Evolutionary conservation across 2,888 invertebrate species (phyloP).

Genomic region (Agrochola macilenta): DNA sequence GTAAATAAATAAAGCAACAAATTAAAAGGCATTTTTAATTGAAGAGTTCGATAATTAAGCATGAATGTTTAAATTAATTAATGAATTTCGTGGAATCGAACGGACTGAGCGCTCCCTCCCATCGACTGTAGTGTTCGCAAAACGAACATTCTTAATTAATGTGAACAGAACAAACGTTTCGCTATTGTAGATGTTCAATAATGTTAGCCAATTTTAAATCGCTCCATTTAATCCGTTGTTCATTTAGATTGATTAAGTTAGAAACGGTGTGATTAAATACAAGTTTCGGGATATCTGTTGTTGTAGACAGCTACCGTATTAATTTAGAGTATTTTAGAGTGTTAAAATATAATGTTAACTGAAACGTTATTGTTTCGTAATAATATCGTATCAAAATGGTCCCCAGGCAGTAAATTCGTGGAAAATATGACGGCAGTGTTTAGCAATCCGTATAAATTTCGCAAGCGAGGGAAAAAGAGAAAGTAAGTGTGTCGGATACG

Average conservation of each 20-base stretch:
- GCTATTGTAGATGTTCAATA: constrained; percentile 79
- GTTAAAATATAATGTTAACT: constrained; percentile 17
- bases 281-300: constrained; percentile 55
- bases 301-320: constrained; percentile 45
- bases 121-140: constrained; percentile 77
- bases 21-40: constrained; percentile 87
- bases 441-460: constrained; percentile 76
- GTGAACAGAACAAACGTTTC: constrained; percentile 82
- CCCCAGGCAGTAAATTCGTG: constrained; percentile 59
- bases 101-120: constrained; percentile 63
- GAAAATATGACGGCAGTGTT: constrained; percentile 70
- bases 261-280: constrained; percentile 63
- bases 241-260: constrained; percentile 71
- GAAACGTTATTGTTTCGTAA: constrained; percentile 36
- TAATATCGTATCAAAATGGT: constrained; percentile 49
- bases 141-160: constrained; percentile 86
- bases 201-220: constrained; percentile 76
- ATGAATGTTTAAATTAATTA: constrained; percentile 89
- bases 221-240: constrained; percentile 71
- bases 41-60: constrained; percentile 89
- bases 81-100: constrained; percentile 83
- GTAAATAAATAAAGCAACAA: constrained; percentile 86
- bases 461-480: constrained; percentile 80
- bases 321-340: constrained; percentile 20
- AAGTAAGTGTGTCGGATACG: constrained; percentile 81